Conservation (phyloP, 1,140 invertebrate genomes). For the Melanaphis sacchari region DNA sequence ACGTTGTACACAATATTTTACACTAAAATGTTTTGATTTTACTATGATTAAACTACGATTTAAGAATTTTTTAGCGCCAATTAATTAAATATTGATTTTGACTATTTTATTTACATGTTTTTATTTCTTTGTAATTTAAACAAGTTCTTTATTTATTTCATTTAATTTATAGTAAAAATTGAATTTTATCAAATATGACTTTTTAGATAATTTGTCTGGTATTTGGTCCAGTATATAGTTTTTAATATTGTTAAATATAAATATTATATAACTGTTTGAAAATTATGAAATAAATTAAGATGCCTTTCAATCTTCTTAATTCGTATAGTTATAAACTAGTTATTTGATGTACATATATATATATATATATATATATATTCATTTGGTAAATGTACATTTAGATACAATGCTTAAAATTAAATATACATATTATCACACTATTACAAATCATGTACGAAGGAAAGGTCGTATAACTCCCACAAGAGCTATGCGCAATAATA, state of each 20-base stretch:
- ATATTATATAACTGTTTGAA: background rate
- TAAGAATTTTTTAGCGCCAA: background rate
- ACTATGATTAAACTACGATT: background rate
- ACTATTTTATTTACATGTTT: background rate
- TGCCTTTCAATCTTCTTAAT: background rate
- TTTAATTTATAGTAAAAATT: no score
- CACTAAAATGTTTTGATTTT: background rate
- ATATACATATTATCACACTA: background rate
- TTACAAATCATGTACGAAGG: background rate
- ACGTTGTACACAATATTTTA: background rate
- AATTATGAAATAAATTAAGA: background rate
- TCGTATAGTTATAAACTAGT: background rate
- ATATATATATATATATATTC: background rate
- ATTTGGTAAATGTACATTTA: background rate
- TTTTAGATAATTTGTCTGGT: no score
- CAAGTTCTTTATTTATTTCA: no score
- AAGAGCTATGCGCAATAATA: background rate
- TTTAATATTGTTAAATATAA: background rate
- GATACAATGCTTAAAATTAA: conserved; percentile 3
- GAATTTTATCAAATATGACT: no score
- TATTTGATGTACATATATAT: no score
- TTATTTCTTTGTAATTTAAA: background rate
- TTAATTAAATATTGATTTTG: background rate
- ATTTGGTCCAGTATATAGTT: background rate
- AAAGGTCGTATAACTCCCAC: background rate